Conservation (phyloP, 2,888 invertebrate species). For the Clusia tigrina region DNA sequence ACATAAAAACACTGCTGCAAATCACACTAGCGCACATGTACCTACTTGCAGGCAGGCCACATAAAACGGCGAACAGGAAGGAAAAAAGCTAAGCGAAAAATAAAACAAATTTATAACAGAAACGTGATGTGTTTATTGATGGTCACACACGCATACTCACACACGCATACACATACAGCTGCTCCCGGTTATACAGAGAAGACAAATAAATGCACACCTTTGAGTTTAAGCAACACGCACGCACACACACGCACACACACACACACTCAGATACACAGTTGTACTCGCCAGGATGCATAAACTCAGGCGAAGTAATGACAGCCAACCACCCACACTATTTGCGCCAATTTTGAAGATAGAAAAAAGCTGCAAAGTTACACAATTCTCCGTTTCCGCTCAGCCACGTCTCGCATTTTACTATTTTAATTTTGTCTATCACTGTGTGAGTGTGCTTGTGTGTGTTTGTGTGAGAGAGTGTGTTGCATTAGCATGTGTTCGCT, state of each 20-base stretch:
- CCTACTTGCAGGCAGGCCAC: background rate
- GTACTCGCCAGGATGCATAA: too few species aligned
- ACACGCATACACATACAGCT: slow-evolving; percentile 5
- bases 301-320: too few species aligned
- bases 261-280: background rate
- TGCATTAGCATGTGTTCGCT: background rate
- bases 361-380: slow-evolving; percentile 2
- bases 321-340: background rate
- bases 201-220: background rate
- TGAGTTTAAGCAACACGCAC: background rate
- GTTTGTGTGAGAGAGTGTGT: background rate
- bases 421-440: background rate
- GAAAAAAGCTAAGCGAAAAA: slow-evolving; percentile 20
- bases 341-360: background rate
- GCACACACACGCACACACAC: slow-evolving; percentile 3
- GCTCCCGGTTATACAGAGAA: background rate
- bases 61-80: background rate
- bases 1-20: slow-evolving; percentile 38
- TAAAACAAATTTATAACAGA: slow-evolving; percentile 54
- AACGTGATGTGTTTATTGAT: slow-evolving; percentile 53
- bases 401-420: background rate
- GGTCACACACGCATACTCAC: slow-evolving; percentile 30
- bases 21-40: slow-evolving; percentile 11
- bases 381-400: background rate
- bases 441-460: background rate